Conservation (phyloP, 2,797 vertebrate species). For the Paramormyrops hopkinsi region DNA sequence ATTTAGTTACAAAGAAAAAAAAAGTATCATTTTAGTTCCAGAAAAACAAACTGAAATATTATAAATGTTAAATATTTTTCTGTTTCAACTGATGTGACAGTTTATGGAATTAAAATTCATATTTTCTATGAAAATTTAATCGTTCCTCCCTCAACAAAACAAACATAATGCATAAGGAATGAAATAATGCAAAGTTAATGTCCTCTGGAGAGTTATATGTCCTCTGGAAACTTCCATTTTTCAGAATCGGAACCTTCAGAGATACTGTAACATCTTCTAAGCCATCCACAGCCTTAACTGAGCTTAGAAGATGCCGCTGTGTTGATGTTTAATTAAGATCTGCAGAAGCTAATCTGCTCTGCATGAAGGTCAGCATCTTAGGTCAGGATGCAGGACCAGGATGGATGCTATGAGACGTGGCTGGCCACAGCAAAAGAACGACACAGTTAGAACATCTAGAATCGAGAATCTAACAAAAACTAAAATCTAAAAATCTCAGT, state of each 20-base stretch:
- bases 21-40: neutral
- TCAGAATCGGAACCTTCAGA: neutral
- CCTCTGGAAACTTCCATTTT: neutral
- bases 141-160: neutral
- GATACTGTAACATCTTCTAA: neutral
- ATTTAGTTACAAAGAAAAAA: neutral
- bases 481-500: neutral
- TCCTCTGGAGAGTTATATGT: neutral
- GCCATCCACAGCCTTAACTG: neutral
- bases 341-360: neutral
- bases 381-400: neutral
- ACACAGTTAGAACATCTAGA: neutral
- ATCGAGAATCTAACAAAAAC: neutral
- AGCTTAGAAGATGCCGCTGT: neutral
- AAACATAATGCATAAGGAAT: neutral
- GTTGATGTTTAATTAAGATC: neutral
- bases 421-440: neutral
- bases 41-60: neutral
- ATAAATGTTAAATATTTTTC: neutral
- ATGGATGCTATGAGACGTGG: neutral
- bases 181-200: neutral
- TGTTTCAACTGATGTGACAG: neutral
- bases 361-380: neutral
- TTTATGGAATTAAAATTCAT: neutral
- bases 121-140: neutral